Percentiles rank a stretch among this genome's conserved stretches.
Conservation (phyloP, 2,888 invertebrate species). For the Lasioglossum zephyrum region DNA sequence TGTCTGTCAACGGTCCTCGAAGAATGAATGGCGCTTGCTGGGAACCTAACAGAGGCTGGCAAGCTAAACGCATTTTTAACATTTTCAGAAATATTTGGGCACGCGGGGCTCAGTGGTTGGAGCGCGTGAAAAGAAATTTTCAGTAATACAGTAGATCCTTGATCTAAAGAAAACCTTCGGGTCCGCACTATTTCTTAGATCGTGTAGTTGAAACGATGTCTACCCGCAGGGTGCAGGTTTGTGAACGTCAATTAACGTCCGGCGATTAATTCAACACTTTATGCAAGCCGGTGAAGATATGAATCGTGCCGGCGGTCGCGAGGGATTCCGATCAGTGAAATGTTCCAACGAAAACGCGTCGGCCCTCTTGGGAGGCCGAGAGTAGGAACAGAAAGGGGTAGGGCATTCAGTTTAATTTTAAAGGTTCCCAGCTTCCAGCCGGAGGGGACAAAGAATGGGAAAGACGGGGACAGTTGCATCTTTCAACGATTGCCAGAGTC, state of each 20-base stretch:
- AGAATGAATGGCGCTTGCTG: background rate
- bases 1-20: background rate
- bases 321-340: background rate
- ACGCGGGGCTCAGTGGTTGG: too few species aligned
- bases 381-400: background rate
- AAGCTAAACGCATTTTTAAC: too few species aligned
- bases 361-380: background rate
- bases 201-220: background rate
- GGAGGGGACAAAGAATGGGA: conserved; percentile 19
- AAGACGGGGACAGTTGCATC: conserved; percentile 34
- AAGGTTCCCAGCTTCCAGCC: conserved; percentile 9
- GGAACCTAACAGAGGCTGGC: background rate
- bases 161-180: too few species aligned
- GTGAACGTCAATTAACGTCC: background rate
- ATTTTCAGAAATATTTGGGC: too few species aligned
- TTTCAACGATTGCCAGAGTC: conserved; percentile 46
- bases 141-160: too few species aligned
- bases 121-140: too few species aligned
- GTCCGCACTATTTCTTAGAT: too few species aligned
- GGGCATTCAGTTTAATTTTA: conserved; percentile 29
- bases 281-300: background rate
- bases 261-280: background rate
- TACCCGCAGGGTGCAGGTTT: background rate
- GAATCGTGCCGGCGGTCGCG: background rate
- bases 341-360: background rate